Conservation (phyloP, 2,888 invertebrate species). For the Dolichopus griseipennis region DNA sequence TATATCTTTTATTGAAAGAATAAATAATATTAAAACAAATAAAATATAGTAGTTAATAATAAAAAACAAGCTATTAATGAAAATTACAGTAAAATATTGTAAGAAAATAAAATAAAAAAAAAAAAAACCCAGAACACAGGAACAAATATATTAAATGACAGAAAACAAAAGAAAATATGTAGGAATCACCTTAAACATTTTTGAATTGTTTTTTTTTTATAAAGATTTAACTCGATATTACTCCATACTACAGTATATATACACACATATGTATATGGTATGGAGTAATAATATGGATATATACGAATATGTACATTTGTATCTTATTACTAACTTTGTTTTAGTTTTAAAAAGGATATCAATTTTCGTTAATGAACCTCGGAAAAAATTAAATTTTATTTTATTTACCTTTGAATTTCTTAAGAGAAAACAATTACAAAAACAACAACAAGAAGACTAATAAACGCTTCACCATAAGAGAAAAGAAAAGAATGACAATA, state of each 20-base stretch:
- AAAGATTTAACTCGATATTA: no score
- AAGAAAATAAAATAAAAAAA: neutral
- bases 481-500: neutral
- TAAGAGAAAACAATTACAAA: neutral
- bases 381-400: neutral
- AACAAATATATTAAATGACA: neutral
- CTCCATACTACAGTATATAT: no score
- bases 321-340: no score
- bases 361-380: slow-evolving; percentile 12
- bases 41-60: neutral
- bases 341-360: slow-evolving; percentile 8
- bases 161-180: neutral
- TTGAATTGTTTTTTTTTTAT: no score
- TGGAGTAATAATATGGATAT: no score
- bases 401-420: neutral
- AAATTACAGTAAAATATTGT: neutral
- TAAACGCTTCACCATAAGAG: neutral
- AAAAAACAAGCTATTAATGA: neutral
- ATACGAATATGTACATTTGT: no score
- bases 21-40: neutral
- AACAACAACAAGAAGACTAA: neutral
- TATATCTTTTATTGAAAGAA: neutral
- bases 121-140: neutral
- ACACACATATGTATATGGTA: no score
- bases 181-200: no score